A percentile compares a stretch with the other conserved stretches of the same genome.
Evolutionary conservation across 2,797 vertebrate genomes (phyloP).

Genomic region (Anas bernieri): DNA sequence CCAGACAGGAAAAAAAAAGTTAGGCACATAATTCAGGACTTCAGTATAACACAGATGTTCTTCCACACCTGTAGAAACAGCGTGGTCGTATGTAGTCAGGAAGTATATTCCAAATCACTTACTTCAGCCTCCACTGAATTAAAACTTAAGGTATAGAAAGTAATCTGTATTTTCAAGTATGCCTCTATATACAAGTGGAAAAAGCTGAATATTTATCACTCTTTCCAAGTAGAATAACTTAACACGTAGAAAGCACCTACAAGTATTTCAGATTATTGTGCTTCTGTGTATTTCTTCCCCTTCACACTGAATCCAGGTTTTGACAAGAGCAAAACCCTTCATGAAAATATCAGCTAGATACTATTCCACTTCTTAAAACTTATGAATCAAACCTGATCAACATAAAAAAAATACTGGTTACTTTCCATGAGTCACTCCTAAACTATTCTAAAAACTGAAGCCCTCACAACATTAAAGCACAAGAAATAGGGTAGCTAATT

Average conservation of each 20-base stretch:
- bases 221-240: neutral
- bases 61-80: slow-evolving; percentile 5
- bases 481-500: neutral
- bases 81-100: neutral
- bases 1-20: neutral
- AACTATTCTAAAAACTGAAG: neutral
- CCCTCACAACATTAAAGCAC: neutral
- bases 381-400: neutral
- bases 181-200: neutral
- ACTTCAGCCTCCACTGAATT: neutral
- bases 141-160: neutral
- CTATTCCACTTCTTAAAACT: neutral
- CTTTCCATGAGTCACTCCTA: neutral
- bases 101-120: neutral
- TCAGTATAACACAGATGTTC: neutral
- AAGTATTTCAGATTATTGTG: neutral
- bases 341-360: neutral
- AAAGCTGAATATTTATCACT: neutral
- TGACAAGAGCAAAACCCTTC: neutral
- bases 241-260: neutral
- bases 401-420: neutral
- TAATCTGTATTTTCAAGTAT: neutral
- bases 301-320: neutral
- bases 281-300: neutral
- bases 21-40: slow-evolving; percentile 8